Evolutionary conservation across 2,888 invertebrate species (phyloP).

Genomic region (Apantesis nais): DNA sequence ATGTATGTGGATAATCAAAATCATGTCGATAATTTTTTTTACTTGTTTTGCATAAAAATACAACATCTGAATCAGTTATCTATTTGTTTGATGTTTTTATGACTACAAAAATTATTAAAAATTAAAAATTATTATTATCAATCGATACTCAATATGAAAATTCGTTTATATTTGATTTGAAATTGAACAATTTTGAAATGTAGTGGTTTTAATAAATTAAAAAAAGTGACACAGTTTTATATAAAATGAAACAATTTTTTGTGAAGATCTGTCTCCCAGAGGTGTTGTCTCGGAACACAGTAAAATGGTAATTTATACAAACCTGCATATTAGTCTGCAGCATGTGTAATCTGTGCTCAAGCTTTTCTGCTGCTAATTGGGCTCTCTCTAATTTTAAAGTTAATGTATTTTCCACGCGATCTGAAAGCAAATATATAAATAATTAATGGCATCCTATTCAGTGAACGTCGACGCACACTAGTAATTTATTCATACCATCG

Average conservation of each 20-base stretch:
- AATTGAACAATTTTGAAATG: not conserved
- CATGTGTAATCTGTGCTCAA: constrained; percentile 80
- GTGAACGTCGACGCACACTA: constrained; percentile 47
- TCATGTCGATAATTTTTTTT: too few species aligned
- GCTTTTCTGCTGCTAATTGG: constrained; percentile 79
- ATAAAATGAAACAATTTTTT: not conserved
- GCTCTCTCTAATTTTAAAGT: constrained; percentile 78
- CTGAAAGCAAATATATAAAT: constrained; percentile 63
- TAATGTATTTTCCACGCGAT: constrained; percentile 78
- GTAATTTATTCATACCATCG: constrained; percentile 58
- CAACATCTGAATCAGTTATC: not conserved
- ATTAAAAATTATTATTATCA: not conserved
- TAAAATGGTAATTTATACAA: constrained; percentile 24
- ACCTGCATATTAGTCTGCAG: constrained; percentile 78
- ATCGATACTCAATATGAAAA: too few species aligned
- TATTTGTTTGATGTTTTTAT: not conserved
- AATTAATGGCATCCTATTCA: constrained; percentile 58
- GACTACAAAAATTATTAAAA: not conserved
- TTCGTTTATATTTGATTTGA: too few species aligned
- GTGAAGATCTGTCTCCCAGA: not conserved
- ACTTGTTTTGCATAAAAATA: not conserved
- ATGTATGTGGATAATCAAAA: too few species aligned
- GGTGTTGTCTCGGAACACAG: not conserved
- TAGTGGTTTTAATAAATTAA: too few species aligned
- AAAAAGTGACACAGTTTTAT: too few species aligned